Base-by-base conservation (phyloP, 2,113 vertebrate genomes). In the Pitta sordida region DNA sequence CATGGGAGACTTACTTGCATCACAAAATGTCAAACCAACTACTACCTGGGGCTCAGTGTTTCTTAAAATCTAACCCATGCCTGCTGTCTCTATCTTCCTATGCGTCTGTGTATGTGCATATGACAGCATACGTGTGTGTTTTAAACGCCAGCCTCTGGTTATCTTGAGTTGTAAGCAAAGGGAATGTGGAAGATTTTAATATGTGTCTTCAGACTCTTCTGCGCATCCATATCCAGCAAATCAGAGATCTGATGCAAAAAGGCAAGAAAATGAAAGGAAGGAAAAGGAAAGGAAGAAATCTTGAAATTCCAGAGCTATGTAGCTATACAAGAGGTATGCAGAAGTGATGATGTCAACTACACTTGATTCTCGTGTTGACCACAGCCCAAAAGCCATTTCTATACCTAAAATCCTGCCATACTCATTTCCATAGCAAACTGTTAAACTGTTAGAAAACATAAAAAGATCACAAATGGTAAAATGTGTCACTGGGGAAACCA, bases 1-100 rank as follows among this genome's bases (percentile, higher is more conserved):
- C 91, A 91, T 86, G 64, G 51, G 27, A 90, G 56, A 30, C 34
- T 90, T 63, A 77, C 79, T 94, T 90, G 59, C 68, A 83, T 88
- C 59, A 83, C 83, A 77, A 93, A 96, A 95, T 91, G 67, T 88
- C 87, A 94, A 85, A 88, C 32, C 37, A 74, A 26, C 41, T 51
- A 48, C 68, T 93, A 29, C 44, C 15, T 77, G 43, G 43, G 34
- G 27, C 69, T 88, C 63, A 41, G 32, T 39, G n/a, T 93, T 92
- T 89, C 69, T 91, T 78, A 68, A 92, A 91, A 79, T 76, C 60
- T 49, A 9, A 17, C 81, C 52, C 44, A 10, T 76, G 8, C 13
- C 39, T 69, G 48, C 59, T 53, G 15, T 55, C 20, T 68, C 48
- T 75, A 0, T 55, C 63, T 93, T 86, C 60, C 16, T 69, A 15